Evolutionary conservation across 2,888 invertebrate genomes (phyloP), one percentile per base, ranked within the genome.

Genomic region (Drosophila algonquin): DNA sequence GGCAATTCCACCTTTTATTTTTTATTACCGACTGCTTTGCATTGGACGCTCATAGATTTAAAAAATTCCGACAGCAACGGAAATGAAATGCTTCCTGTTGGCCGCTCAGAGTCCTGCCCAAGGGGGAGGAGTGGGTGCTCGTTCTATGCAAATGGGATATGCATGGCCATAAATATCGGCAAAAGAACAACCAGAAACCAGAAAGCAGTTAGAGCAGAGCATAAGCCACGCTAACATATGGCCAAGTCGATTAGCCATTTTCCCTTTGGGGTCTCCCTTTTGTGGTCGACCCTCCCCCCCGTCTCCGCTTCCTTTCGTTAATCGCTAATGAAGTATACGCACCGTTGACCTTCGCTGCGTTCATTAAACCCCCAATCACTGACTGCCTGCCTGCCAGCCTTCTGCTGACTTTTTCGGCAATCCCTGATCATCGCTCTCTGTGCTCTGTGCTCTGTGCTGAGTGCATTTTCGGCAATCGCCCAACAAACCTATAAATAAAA

Each of bases 61-160:
- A 87, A 79, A 90, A 90, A 86, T 80, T 86, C 76, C 80, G 90
- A 91, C 90, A 91, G 87, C 69, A 63, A 58, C 84, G 90, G 90
- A 90, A 90, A 90, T 90, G 90, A 90, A 88, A 85, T 69, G 84
- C 86, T 79, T 89, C 89, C 89, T 72, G 79, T 68, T 74, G 54
- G 46, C 53, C 53, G 18, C 50, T 51, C 48, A 30, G 44, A 53
- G 50, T 46, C 53, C 53, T 51, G 45, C 61, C 21, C 40, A 45
- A 48, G 6, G 24, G 12, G n/a, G 0, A 1, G 35, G 18, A 32
- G 1, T 12, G 12, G 10, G 0, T 10, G 32, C 10, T 32, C 14
- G 16, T 63, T 52, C 63, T 77, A 76, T 85, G 77, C 80, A 64
- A 76, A 71, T 63, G 63, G 60, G 21, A 59, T 63, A 59, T 63